Percentiles rank a stretch among this genome's conserved stretches.
phyloP scores from a whole-genome alignment of 2,888 invertebrate species.

The Drosophila subquinaria region DNA sequence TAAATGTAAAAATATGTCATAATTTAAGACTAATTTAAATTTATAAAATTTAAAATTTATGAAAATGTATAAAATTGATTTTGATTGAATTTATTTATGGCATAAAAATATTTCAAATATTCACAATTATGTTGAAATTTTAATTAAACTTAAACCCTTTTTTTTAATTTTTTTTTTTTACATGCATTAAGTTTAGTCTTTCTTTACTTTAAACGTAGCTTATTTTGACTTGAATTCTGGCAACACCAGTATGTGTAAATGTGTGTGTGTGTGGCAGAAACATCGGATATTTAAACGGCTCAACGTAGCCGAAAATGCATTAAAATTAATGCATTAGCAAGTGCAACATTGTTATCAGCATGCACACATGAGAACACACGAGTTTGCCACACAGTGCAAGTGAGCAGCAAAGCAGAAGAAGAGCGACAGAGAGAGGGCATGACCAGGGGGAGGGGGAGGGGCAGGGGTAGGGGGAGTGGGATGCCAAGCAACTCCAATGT shows the following conservation, averaged over 20 bases:
- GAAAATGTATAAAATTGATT: background rate
- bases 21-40: no score
- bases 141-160: no score
- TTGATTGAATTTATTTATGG: background rate
- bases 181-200: no score
- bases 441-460: background rate
- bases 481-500: slow-evolving; percentile 54
- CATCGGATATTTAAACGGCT: slow-evolving; percentile 50
- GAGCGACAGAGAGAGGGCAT: background rate
- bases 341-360: slow-evolving; percentile 80
- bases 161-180: no score
- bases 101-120: no score
- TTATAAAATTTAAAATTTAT: no score
- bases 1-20: no score
- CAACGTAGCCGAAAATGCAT: slow-evolving; percentile 69
- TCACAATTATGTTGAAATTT: background rate
- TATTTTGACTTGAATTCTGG: background rate
- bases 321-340: slow-evolving; percentile 80
- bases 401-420: background rate
- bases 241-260: background rate
- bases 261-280: slow-evolving; percentile 16
- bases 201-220: background rate
- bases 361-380: slow-evolving; percentile 79
- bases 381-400: slow-evolving; percentile 10
- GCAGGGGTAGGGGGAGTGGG: background rate